These are phyloP conservation scores for Nomada goodeniana DNA, from an alignment of 2,888 invertebrate species.

Conservation along the genomic window DNA sequence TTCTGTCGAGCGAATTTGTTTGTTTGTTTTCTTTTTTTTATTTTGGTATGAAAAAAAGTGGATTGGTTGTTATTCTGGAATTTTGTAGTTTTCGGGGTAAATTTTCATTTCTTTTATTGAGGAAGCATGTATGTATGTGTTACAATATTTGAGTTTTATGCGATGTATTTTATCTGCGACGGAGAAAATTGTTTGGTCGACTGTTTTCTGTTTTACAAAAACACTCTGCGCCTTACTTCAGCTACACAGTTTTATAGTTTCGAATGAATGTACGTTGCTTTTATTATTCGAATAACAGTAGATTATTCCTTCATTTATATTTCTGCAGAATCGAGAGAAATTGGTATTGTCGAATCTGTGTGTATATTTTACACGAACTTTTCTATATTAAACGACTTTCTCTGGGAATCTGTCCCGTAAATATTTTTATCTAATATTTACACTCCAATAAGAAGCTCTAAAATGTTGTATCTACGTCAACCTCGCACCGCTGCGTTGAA, in stretches of 20 bases:
- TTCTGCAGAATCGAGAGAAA: too few relatives aligned
- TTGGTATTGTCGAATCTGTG: too few relatives aligned
- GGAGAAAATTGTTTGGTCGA: too few relatives aligned
- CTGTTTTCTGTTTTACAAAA: too few relatives aligned
- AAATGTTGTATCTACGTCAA: background rate
- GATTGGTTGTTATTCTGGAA: background rate
- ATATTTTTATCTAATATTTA: conserved; percentile 18
- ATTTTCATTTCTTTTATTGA: background rate
- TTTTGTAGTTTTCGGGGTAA: background rate
- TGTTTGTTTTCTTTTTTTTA: background rate
- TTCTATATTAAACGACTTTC: background rate
- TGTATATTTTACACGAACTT: background rate
- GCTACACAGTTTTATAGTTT: too few relatives aligned
- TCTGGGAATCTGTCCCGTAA: conserved; percentile 8
- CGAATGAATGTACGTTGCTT: too few relatives aligned
- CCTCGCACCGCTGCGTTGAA: background rate
- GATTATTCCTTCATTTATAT: too few relatives aligned
- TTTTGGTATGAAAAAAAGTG: background rate
- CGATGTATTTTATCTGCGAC: too few relatives aligned
- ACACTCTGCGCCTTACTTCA: too few relatives aligned
- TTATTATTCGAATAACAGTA: too few relatives aligned
- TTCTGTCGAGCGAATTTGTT: background rate
- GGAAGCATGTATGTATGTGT: too few relatives aligned
- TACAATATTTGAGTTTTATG: too few relatives aligned
- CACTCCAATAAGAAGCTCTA: background rate